Evolutionary conservation across 2,888 invertebrate genomes (phyloP), one percentile per base, ranked within the genome.

Genomic region (Diarsia rubi): DNA sequence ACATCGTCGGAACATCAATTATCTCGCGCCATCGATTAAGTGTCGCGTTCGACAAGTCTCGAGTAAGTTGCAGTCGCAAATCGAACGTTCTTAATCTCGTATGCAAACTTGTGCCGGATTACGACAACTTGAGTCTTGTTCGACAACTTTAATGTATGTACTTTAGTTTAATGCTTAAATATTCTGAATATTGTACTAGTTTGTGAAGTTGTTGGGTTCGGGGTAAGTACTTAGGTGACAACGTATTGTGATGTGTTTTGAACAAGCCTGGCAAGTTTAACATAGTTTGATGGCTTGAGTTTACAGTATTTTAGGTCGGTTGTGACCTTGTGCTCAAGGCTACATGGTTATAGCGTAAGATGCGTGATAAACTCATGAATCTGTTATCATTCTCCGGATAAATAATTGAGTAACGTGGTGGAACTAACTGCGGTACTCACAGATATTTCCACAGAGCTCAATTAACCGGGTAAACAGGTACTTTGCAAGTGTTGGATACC

Each of bases 81-180:
- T 83, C 83, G 83, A 83, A 73, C 82, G 67, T 64, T 67, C 59
- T 75, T 85, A 85, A 86, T 86, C 76, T 78, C 64, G 69, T 65
- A 75, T 69, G 86, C 69, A 77, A 86, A 85, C 86, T 84, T 81
- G 69, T 37, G 62, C 75, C 67, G 84, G 81, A 86, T 86, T 85
- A 84, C 81, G 69, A 79, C 67, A 71, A 78, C 81, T 85, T 73
- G 62, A 73, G 63, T 57, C 75, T 79, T 84, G 86, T 81, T 86
- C 81, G 52, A 72, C 75, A 81, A 84, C 78, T 81, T 83, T 77
- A 78, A 84, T 84, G 71, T 81, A 52, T 79, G 73, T 82, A 68
- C 79, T 79, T 83, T 62, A 68, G 75, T 79, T 70, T 66, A 67
- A 75, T 72, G 81, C 72, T 82, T 82, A 84, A 84, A 84, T 84